Conservation (phyloP, 2,888 invertebrate genomes). For the Matsumyia berberina region DNA sequence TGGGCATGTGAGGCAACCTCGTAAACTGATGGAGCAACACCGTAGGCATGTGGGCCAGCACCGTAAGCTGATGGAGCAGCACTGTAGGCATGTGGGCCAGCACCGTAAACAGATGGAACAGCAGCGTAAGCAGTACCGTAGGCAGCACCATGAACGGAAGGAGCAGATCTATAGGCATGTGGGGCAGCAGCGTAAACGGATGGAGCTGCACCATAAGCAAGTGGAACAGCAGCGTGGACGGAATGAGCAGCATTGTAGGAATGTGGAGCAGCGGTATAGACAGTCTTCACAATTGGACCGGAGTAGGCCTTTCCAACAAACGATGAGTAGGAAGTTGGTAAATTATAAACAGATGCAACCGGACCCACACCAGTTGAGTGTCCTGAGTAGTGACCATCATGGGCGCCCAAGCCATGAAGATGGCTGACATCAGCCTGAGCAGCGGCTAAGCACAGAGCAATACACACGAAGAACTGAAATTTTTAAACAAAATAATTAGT, state of each 20-base stretch:
- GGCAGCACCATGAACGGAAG: constrained; percentile 32
- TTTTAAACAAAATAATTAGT: background rate
- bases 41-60: constrained; percentile 5
- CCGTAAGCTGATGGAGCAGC: constrained; percentile 14
- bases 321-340: constrained; percentile 37
- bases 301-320: constrained; percentile 20
- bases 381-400: constrained; percentile 45
- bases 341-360: constrained; percentile 54
- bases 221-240: constrained; percentile 17
- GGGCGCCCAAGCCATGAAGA: constrained; percentile 17
- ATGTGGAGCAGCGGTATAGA: constrained; percentile 12
- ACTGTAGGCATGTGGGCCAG: constrained; percentile 22
- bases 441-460: constrained; percentile 54
- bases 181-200: constrained; percentile 46
- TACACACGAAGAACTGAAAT: constrained; percentile 47
- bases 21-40: constrained; percentile 11
- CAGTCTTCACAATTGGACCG: constrained; percentile 14
- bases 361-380: constrained; percentile 50
- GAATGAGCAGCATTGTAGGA: constrained; percentile 7
- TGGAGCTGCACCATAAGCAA: constrained; percentile 17
- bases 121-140: constrained; percentile 25
- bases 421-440: constrained; percentile 57
- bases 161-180: constrained; percentile 38
- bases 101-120: constrained; percentile 21
- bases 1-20: background rate